Base-by-base conservation (phyloP, 2,797 vertebrate species). In the Nannoperca obscura region DNA sequence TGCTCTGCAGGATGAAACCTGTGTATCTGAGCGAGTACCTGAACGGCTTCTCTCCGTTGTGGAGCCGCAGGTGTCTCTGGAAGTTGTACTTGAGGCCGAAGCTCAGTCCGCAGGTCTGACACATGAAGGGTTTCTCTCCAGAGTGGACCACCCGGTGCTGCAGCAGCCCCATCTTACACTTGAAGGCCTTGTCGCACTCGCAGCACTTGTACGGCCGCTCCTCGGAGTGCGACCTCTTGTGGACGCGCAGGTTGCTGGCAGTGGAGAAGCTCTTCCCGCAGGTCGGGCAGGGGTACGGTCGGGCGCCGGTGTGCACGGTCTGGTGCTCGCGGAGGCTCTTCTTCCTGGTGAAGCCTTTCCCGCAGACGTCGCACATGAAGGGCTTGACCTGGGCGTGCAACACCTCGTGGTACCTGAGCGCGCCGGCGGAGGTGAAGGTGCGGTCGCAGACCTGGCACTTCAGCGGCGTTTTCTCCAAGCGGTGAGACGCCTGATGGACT, bases 1-100 rank as follows among this genome's bases (percentile, higher is more conserved):
- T 12, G 11, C 38, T 40, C 38, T 40, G 38, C 38, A 44, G 38
- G 10, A 38, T 38, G 15, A 19, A 19, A 7, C 44, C 7, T 19
- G 15, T 46, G 44, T 20, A 7, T 46, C 44, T 19, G 44, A 46
- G 42, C 6, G n/a, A 14, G 9, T 72, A 78, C 92, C 93, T 93
- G 22, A 93, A 95, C 3, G 95, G 92, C 58, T 92, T 95, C 82
- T 95, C 95, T 6, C 92, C 92, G 2, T 67, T 93, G 87, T 93
- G 92, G 7, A 92, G 89, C 0, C 88, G 64, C 55, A 80, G 19
- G 77, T 94, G 92, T 69, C 91, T 90, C 77, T 91, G 92, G 73
- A 91, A 90, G 88, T 93, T 94, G 90, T 92, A 92, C 77, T 90
- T 91, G 65, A 93, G 89, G 3, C 91, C 90, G 5, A 94, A 94